These are phyloP conservation scores for Tineola bisselliella DNA, from an alignment of 2,888 invertebrate species.

Conservation along the genomic window DNA sequence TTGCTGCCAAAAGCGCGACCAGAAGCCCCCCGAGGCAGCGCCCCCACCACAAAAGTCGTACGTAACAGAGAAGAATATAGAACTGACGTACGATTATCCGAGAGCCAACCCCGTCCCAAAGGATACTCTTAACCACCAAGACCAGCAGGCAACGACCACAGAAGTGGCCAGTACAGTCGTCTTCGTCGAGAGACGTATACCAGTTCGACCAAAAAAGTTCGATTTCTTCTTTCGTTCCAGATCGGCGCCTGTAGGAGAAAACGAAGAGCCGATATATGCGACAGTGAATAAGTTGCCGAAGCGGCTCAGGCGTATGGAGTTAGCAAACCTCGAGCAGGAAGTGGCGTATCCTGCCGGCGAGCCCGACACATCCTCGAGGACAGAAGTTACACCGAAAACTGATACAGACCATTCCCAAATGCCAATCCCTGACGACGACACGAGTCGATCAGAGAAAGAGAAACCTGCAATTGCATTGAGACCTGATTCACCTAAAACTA, in stretches of 20 bases:
- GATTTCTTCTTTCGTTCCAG: slow-evolving; percentile 60
- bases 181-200: slow-evolving; percentile 59
- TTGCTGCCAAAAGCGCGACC: slow-evolving; percentile 29
- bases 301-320: slow-evolving; percentile 54
- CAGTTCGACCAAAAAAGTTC: slow-evolving; percentile 54
- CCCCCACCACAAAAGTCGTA: slow-evolving; percentile 43
- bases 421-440: slow-evolving; percentile 54
- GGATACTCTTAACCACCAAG: slow-evolving; percentile 39
- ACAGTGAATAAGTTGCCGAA: slow-evolving; percentile 63
- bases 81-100: slow-evolving; percentile 60
- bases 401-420: slow-evolving; percentile 48
- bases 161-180: slow-evolving; percentile 64
- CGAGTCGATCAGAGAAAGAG: slow-evolving; percentile 55
- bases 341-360: slow-evolving; percentile 53
- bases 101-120: slow-evolving; percentile 47
- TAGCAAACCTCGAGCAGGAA: slow-evolving; percentile 59
- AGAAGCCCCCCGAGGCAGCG: slow-evolving; percentile 23
- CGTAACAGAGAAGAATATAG: slow-evolving; percentile 63
- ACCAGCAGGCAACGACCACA: slow-evolving; percentile 45
- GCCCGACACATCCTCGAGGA: slow-evolving; percentile 50
- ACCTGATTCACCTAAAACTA: slow-evolving; percentile 55
- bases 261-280: slow-evolving; percentile 61
- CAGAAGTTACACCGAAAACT: slow-evolving; percentile 50
- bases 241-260: slow-evolving; percentile 61
- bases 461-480: slow-evolving; percentile 47